Base-by-base conservation (phyloP, 2,113 vertebrate species). In the Xyrauchen texanus region DNA sequence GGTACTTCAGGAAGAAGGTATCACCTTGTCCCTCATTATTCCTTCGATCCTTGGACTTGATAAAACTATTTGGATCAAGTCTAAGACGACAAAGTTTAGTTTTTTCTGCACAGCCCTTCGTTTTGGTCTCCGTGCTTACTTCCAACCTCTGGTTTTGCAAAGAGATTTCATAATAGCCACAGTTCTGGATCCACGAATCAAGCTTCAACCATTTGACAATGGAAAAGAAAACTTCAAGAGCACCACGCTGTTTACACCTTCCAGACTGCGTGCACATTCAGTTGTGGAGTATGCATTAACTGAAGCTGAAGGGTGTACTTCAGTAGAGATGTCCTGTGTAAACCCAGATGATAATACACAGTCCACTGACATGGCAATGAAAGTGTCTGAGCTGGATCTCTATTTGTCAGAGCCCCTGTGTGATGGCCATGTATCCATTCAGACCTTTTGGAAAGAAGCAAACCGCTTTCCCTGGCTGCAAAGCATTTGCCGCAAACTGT, bases 161-260 rank as follows among this genome's bases (percentile, higher is more conserved):
- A 83, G 81, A 55, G 91, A 93, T 82, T 68, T 92, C n/a, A 84
- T 94, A 6, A 58, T 90, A 5, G 91, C 92, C 62, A 83, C 91
- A 0, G 85, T 93, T 15, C 85, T 94, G 0, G 91, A 93, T 68
- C 93, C 92, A 5, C 87, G 90, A 60, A 87, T 91, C 76, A 94
- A 93, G 85, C 84, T 94, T 10, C 87, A 93, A 86, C 89, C 89
- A 0, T 94, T 94, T 74, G 5, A 85, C 75, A 84, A 89, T 4
- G 51, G 45, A 15, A 84, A 84, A 57, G 53, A 45, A 52, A 82
- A 86, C n/a, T 62, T 66, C 0, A 46, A 73, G 4, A 52, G 74
- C 12, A 51, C 64, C 0, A 86, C 83, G 57, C 79, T 94, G n/a
- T 75, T 71, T 0, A 81, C 88, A 9, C 90, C 79, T 0, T 88